These are phyloP conservation scores for Meloe dianella DNA, from an alignment of 2,888 invertebrate genomes.

Conservation along the genomic window DNA sequence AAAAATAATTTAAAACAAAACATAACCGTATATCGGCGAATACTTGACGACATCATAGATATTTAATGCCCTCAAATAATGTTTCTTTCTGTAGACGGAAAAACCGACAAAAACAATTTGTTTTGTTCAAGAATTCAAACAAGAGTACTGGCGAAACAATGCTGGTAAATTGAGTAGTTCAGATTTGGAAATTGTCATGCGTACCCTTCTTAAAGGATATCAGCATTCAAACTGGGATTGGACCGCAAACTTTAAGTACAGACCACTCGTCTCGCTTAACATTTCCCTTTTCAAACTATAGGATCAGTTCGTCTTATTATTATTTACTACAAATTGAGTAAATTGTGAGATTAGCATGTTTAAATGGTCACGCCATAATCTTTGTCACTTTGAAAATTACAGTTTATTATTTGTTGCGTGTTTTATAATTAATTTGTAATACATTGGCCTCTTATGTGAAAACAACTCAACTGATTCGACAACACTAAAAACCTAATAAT, in stretches of 20 bases:
- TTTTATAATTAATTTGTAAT: conserved; percentile 11
- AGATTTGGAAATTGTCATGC: conserved; percentile 30
- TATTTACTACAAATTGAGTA: conserved; percentile 18
- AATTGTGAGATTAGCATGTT: conserved; percentile 21
- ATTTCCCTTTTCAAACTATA: conserved; percentile 12
- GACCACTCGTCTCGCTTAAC: neutral
- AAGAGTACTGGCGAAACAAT: conserved; percentile 22
- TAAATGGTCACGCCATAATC: conserved; percentile 19
- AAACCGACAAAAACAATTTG: conserved; percentile 21
- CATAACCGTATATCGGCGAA: too few species aligned
- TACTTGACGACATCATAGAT: neutral
- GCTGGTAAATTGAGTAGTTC: conserved; percentile 30
- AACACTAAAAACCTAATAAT: conserved; percentile 9
- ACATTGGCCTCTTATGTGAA: neutral
- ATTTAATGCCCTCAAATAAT: neutral
- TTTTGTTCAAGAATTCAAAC: neutral
- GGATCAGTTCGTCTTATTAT: neutral
- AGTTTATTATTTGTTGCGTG: conserved; percentile 5
- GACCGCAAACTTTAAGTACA: conserved; percentile 32
- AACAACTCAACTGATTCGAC: conserved; percentile 9
- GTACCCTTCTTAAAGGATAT: conserved; percentile 33
- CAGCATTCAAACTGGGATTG: conserved; percentile 28
- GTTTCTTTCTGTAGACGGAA: neutral
- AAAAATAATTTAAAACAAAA: neutral
- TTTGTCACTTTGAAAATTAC: conserved; percentile 10